A percentile compares a stretch with the other conserved stretches of the same genome.
Conservation (phyloP, 2,113 vertebrate species). For the Emydura subglobosa region DNA sequence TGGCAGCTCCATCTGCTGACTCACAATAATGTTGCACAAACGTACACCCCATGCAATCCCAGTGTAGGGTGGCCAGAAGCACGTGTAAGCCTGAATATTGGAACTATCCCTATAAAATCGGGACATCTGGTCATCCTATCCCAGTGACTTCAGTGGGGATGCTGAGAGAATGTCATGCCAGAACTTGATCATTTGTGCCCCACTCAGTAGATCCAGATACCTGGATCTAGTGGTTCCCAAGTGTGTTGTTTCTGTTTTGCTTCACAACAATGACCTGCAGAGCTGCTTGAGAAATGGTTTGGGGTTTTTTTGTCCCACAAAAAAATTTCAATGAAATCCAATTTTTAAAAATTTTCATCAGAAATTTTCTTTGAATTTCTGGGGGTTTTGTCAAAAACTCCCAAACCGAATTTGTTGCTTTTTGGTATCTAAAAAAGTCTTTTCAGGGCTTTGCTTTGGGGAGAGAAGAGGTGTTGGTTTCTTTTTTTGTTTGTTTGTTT, state of each 20-base stretch:
- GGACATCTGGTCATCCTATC: neutral
- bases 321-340: neutral
- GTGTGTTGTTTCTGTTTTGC: neutral
- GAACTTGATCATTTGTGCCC: neutral
- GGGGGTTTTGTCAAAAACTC: neutral
- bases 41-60: neutral
- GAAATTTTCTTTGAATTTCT: neutral
- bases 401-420: neutral
- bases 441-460: neutral
- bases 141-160: neutral
- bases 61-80: neutral
- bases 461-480: no score
- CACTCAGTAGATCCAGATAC: neutral
- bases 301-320: neutral
- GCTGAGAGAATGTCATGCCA: neutral
- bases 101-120: no score
- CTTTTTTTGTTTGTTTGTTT: neutral
- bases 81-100: neutral
- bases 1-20: conserved; percentile 19
- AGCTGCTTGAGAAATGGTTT: neutral
- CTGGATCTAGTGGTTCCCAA: neutral
- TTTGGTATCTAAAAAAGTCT: neutral
- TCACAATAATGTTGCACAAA: neutral
- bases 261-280: neutral
- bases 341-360: neutral